phyloP scores from a whole-genome alignment of 2,797 vertebrate species.

The Sebastes paucispinis region DNA sequence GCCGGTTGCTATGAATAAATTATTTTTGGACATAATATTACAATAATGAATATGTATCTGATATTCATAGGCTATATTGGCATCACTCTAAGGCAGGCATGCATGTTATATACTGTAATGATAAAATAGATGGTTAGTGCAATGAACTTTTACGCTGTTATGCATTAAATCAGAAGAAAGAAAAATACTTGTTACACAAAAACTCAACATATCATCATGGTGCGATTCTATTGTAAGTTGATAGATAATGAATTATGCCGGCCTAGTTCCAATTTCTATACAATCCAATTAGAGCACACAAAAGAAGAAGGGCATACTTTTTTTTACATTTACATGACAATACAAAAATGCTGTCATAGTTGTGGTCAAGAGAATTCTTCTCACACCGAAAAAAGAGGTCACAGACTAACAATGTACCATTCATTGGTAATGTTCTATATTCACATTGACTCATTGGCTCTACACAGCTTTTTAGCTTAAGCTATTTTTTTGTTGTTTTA shows the following conservation, averaged over 20 bases:
- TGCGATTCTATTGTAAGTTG: background rate
- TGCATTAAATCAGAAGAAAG: background rate
- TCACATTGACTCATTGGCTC: background rate
- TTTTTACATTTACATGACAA: slow-evolving; percentile 55
- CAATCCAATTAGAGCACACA: slow-evolving; percentile 52
- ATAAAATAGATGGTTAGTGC: background rate
- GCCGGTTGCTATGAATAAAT: background rate
- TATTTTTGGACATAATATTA: background rate
- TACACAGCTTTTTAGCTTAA: background rate
- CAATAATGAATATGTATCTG: background rate
- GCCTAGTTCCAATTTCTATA: slow-evolving; percentile 9
- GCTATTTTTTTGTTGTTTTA: background rate
- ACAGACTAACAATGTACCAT: slow-evolving; percentile 37
- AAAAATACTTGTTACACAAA: background rate
- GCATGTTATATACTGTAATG: background rate
- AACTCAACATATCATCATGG: background rate
- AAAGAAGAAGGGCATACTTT: slow-evolving; percentile 6
- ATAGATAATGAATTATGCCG: background rate
- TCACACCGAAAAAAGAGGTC: slow-evolving; percentile 35
- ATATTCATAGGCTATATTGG: background rate
- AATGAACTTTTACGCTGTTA: background rate
- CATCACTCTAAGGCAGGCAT: background rate
- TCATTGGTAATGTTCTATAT: background rate
- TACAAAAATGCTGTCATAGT: background rate
- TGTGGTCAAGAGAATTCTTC: slow-evolving; percentile 26